A percentile compares a stretch with the other conserved stretches of the same genome.
Conservation (phyloP, 1,140 invertebrate genomes). For the Bombyx mandarina region DNA sequence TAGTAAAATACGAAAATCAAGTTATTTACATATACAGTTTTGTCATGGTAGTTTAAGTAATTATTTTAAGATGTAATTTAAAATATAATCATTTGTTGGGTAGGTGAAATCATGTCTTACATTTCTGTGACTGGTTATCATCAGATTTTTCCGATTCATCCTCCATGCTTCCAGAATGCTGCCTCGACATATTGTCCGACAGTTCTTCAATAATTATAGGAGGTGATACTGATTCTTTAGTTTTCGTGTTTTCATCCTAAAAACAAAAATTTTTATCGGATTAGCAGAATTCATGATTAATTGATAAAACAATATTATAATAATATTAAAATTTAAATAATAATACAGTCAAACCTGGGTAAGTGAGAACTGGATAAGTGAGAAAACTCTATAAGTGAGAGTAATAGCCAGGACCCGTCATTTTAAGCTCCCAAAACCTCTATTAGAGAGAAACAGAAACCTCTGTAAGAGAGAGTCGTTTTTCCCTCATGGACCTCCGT, state of each 20-base stretch:
- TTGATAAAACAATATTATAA: no score
- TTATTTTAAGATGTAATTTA: not conserved
- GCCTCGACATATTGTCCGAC: constrained; percentile 6
- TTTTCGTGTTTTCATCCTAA: constrained; percentile 27
- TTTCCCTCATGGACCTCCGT: no score
- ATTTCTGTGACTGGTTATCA: constrained; percentile 51
- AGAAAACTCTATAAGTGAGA: no score
- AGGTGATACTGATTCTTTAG: constrained; percentile 47
- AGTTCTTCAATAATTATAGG: constrained; percentile 45
- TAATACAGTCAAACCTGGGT: no score
- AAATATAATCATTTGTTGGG: not conserved
- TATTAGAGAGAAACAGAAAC: no score
- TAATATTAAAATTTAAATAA: no score
- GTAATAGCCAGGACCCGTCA: no score
- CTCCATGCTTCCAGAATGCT: constrained; percentile 23
- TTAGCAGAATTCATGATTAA: no score
- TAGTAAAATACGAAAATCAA: not conserved
- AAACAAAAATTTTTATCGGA: constrained; percentile 1
- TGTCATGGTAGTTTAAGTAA: not conserved
- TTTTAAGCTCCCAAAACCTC: no score
- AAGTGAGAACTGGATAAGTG: no score
- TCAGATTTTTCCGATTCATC: constrained; percentile 46
- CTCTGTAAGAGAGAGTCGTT: no score
- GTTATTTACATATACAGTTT: not conserved
- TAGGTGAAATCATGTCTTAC: constrained; percentile 23